Evolutionary conservation across 1,140 invertebrate genomes (phyloP), one percentile per base, ranked within the genome.

Genomic region (Papilio polyxenes): DNA sequence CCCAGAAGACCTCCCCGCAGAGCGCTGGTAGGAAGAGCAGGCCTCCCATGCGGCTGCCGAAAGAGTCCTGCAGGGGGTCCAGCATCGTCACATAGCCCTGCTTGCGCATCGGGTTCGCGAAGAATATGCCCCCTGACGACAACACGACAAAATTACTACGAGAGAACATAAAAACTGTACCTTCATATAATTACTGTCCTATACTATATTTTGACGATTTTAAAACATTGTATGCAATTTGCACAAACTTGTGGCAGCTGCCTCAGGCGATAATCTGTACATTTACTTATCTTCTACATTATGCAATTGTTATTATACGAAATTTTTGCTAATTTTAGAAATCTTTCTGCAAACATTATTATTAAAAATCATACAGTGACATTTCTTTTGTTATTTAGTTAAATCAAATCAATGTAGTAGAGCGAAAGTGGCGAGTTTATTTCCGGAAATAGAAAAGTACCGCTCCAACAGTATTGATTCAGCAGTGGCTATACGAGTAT

Each of bases 31-130:
- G 95, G 92, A 99, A 99, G 75, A 99, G 95, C 31, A 99, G 95
- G 0, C 98, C 99, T 40, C 99, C 99, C 98, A 99, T 99, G 83
- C 98, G 95, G 91, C 98, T 97, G 11, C 99, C 99, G 93, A 99
- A 99, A 37, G 97, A 97, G 88, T 98, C 97, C 95, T 99, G 98
- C 86, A 99, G 97, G 2, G 99, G 99, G 95, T 99, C 99, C 94
- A 99, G 93, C 99, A 99, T 99, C 10, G 99, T 99, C 65, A 99
- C 97, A 95, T 99, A 99, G 78, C 98, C 99, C 94, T 99, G 97
- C 92, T 98, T 96, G 85, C 99, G 95, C 99, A 99, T 99, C 87
- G 98, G 98, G 93, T 98, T 98, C 78, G 99, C 99, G 95, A 99
- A 99, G 93, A 99, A 99, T 86, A 99, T 96, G 20, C 99, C 99